Percentiles rank a stretch among this genome's conserved stretches.
phyloP scores from a whole-genome alignment of 2,113 vertebrate genomes.

The Panthera tigris region DNA sequence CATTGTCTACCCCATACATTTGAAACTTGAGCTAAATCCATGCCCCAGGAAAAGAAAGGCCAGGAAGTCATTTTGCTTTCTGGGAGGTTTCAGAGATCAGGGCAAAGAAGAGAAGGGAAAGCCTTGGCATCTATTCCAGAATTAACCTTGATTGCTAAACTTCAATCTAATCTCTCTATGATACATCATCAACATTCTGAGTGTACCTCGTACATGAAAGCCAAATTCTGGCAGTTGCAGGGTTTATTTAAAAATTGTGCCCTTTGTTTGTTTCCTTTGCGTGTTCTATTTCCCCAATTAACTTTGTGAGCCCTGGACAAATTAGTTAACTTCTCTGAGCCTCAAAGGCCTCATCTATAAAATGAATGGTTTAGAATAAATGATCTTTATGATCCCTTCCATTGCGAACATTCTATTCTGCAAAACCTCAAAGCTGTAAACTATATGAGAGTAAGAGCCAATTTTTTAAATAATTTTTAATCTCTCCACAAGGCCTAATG shows the following conservation, averaged over 20 bases:
- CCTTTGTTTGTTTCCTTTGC: constrained; percentile 61
- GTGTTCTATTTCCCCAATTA: constrained; percentile 55
- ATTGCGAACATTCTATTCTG: not conserved
- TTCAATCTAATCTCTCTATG: not conserved
- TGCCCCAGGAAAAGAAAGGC: not conserved
- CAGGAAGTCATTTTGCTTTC: constrained; percentile 22
- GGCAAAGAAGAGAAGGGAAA: constrained; percentile 27
- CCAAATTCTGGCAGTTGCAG: not conserved
- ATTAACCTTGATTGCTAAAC: not conserved
- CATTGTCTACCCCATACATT: not conserved
- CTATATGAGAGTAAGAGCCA: constrained; percentile 10
- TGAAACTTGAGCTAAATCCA: constrained; percentile 21
- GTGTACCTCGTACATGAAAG: not conserved
- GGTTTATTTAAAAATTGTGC: constrained; percentile 56
- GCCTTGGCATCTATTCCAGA: not conserved
- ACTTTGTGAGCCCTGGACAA: constrained; percentile 49
- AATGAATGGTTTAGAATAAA: constrained; percentile 62
- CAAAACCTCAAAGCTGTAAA: constrained; percentile 68
- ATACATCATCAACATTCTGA: constrained; percentile 26
- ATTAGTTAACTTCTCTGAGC: constrained; percentile 61
- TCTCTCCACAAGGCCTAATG: constrained; percentile 46
- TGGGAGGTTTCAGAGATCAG: not conserved
- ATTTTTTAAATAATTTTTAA: constrained; percentile 1
- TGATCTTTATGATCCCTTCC: constrained; percentile 61
- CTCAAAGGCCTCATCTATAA: constrained; percentile 63